Evolutionary conservation across 2,797 vertebrate genomes (phyloP), one percentile per base, ranked within the genome.

Genomic region (Fratercula arctica): DNA sequence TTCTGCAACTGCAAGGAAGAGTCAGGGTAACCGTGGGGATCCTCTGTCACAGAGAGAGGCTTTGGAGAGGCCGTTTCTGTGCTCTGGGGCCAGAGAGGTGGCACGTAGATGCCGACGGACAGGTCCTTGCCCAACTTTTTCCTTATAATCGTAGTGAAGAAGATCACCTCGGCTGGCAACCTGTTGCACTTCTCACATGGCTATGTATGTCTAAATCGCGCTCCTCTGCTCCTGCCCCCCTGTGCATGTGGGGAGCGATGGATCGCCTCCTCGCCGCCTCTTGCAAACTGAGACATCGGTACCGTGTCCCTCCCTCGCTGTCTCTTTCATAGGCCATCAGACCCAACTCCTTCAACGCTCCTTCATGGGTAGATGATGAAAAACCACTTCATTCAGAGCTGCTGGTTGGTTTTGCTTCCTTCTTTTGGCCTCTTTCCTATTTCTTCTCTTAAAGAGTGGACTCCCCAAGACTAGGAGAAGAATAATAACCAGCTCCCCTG

Each of bases 191-290:
- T 78, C 24, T 54, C n/a, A 3, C 6, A 2, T 10, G 20, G 26
- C 10, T n/a, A 6, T 25, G 29, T 28, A 5, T 3, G 31, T 37
- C 45, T 78, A 43, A 82, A 54, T 31, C 4, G 3, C 23, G 3
- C 14, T 41, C 10, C n/a, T 57, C 15, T 1, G 3, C 39, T 86
- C 37, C 54, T 24, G 2, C 24, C 29, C 23, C 18, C 1, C 16
- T 35, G 8, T 13, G n/a, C 18, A 19, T 5, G 0, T 13, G 21
- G 39, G 46, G 35, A 78, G 20, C 5, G 8, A 29, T 6, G 16
- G 46, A 25, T 41, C 3, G 0, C 43, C 31, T 73, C 25, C 45
- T 28, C 1, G 0, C 3, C 1, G 1, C 26, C 37, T 82, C 76
- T 70, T 35, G 29, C 53, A 50, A 56, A 60, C 7, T 2, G 19